Evolutionary conservation across 2,797 vertebrate genomes (phyloP), one percentile per base, ranked within the genome.

Genomic region (Notamacropus eugenii): DNA sequence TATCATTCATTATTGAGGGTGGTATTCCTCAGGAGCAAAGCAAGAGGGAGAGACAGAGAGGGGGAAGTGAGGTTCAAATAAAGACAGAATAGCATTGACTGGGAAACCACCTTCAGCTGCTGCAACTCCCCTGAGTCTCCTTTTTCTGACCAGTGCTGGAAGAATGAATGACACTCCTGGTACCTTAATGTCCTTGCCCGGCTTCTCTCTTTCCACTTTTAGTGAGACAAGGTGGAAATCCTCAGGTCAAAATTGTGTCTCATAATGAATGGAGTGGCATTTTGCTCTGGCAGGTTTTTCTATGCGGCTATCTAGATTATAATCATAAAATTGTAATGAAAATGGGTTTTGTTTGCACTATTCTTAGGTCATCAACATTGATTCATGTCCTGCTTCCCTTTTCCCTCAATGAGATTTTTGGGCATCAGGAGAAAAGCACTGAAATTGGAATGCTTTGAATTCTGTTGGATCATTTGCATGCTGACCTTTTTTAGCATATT

Each of bases 401-500:
- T 93, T 55, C 28, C 90, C 54, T 91, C 54, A 87, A 55, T 91
- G 52, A 91, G 54, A 55, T 55, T 55, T 87, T 87, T 55, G 95
- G 50, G 93, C 56, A 92, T 87, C 95, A 97, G 97, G 91, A 91
- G 94, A 95, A 9, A 0, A 92, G 91, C 95, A 92, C 95, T 96
- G 91, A 97, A 91, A 97, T 58, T 97, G 96, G 59, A 97, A 97
- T 97, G 91, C 97, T 98, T 95, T 91, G 62, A 96, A 96, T 91
- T 87, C 74, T 87, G 74, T 87, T 87, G 74, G 74, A 98, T 97
- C 16, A 54, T 90, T 95, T 96, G 95, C 97, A 92, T 92, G 94
- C 97, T 96, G 97, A 97, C 98, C 96, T 97, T 97, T 95, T 96
- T 82, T 40, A 87, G 74, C 95, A 97, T 91, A 97, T 97, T 98